A percentile compares a stretch with the other conserved stretches of the same genome.
Evolutionary conservation across 2,113 vertebrate genomes (phyloP).

Genomic region (Hippotragus niger): DNA sequence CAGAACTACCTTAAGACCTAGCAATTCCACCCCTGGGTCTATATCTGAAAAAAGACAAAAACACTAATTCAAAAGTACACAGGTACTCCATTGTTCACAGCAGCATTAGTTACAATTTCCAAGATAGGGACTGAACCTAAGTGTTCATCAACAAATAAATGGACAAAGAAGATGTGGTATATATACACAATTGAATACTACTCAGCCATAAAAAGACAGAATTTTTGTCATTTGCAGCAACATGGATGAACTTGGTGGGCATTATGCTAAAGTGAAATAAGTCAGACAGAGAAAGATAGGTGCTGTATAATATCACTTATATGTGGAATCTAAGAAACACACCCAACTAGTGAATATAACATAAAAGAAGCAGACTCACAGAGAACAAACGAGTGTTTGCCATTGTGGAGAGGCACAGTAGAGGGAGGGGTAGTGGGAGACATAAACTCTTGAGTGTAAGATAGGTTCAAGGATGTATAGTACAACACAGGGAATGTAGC

Average conservation of each 20-base stretch:
- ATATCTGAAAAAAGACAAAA: not conserved
- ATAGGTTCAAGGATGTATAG: not conserved
- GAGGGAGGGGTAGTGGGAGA: not conserved
- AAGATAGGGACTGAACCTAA: not conserved
- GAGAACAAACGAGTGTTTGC: not conserved
- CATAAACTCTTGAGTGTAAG: not conserved
- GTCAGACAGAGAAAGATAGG: not conserved
- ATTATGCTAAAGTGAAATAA: not conserved
- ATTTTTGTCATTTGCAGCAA: not conserved
- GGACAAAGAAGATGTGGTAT: not conserved
- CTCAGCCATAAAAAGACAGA: not conserved
- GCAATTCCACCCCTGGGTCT: not conserved
- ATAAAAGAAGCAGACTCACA: not conserved
- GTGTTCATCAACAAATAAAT: not conserved
- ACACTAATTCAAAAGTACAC: not conserved
- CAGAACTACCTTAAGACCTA: not conserved
- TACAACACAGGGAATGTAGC: not conserved
- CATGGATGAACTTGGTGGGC: not conserved
- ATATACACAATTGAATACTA: not conserved
- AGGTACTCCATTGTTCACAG: not conserved
- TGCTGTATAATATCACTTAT: not conserved
- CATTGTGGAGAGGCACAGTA: not conserved
- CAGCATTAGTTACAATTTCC: not conserved
- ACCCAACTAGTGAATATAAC: not conserved
- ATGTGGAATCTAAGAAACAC: not conserved